Evolutionary conservation across 2,113 vertebrate species (phyloP), one percentile per base, ranked within the genome.

Genomic region (Centropus bengalensis): DNA sequence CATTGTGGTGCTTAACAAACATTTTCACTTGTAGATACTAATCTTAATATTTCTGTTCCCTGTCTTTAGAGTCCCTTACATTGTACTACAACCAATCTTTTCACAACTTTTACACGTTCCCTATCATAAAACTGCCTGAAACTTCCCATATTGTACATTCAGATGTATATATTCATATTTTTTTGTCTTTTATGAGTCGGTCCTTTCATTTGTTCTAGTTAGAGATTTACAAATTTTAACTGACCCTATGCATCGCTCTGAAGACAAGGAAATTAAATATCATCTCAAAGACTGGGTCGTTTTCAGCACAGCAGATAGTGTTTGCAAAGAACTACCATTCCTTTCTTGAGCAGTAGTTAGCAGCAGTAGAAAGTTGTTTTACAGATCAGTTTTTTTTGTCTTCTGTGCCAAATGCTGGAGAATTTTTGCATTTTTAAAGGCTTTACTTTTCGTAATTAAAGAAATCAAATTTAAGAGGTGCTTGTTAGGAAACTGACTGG

Each of bases 371-470:
- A 87, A 73, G 66, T 79, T 49, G 4, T 42, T 36, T 26, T 59
- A 22, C 18, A 51, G 52, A 69, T 28, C 68, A 58, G 86, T 77
- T 83, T 49, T 19, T 19, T 5, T 76, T 76, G 62, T 40, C 16
- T 82, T 79, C 68, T 76, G n/a, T 51, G 58, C 15, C 42, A 32
- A 20, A 22, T 7, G 8, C 36, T 75, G 23, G 28, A 47, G 64
- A 86, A 64, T 81, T 86, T 40, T 51, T 26, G 40, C 47, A 51
- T 77, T 88, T 77, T 89, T 33, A 80, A 87, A 85, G 33, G 26
- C 23, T 94, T 85, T 92, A 23, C 23, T 94, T 85, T 92, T 76
- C 33, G 40, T 76, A 82, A 85, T 86, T 84, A 70, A 75, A 75
- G 77, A 47, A 75, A 89, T 70, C 16, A n/a, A 9, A 69, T 15